Evolutionary conservation across 2,888 invertebrate species (phyloP).

Genomic region (Toxonevra muliebris): DNA sequence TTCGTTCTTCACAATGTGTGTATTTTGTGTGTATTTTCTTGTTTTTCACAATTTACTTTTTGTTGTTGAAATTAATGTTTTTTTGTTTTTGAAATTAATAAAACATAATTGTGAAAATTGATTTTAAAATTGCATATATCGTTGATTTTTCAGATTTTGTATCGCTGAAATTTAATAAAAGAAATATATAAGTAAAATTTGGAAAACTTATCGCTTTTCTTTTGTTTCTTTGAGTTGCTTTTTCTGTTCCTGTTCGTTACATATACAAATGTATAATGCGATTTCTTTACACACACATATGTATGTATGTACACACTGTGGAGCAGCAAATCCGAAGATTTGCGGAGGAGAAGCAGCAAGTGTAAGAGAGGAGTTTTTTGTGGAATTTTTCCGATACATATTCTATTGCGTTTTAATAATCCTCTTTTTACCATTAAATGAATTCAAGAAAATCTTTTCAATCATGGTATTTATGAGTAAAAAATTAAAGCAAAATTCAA

Average conservation of each 20-base stretch:
- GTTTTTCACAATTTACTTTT: slow-evolving; percentile 29
- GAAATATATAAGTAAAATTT: neutral
- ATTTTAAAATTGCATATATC: too few species aligned
- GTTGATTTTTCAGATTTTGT: too few species aligned
- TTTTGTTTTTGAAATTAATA: neutral
- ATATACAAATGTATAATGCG: too few species aligned
- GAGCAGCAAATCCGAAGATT: too few species aligned
- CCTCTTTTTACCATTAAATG: neutral
- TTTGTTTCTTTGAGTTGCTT: slow-evolving; percentile 19
- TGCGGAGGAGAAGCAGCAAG: too few species aligned
- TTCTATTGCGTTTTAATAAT: neutral
- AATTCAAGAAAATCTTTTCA: neutral
- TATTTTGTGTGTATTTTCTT: slow-evolving; percentile 38
- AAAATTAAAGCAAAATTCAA: slow-evolving; percentile 1
- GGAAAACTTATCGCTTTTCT: slow-evolving; percentile 21
- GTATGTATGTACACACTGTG: too few species aligned
- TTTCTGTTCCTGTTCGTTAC: slow-evolving; percentile 13
- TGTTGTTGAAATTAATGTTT: slow-evolving; percentile 18
- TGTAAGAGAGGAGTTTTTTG: too few species aligned
- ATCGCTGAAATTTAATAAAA: too few species aligned
- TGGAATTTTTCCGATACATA: too few species aligned
- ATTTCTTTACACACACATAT: too few species aligned
- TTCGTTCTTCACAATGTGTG: slow-evolving; percentile 38
- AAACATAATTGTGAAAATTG: too few species aligned
- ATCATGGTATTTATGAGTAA: neutral